These are phyloP conservation scores for Epizoanthus stellaris DNA, from an alignment of 92 coral and sea anemone genomes.

Conservation along the genomic window DNA sequence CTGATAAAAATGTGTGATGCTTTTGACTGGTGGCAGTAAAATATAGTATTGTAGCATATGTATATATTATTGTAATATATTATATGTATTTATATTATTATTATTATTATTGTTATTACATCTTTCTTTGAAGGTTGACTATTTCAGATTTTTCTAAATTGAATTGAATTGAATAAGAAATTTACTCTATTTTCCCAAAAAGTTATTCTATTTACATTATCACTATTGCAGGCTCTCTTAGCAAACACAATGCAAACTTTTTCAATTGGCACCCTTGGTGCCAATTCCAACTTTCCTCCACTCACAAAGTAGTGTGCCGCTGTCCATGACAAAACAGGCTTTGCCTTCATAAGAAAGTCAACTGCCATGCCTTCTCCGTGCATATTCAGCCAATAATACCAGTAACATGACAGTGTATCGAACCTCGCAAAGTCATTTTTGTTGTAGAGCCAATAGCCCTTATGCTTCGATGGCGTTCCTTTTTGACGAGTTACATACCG, in stretches of 20 bases:
- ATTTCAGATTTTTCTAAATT: no score
- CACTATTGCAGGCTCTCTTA: constrained; percentile 35
- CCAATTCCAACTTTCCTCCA: constrained; percentile 38
- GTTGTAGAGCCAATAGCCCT: constrained; percentile 58
- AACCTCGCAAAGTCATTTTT: constrained; percentile 60
- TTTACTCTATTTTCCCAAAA: no score
- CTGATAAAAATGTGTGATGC: no score
- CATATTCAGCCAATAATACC: constrained; percentile 52
- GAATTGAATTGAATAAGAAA: no score
- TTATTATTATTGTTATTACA: no score
- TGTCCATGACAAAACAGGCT: constrained; percentile 53
- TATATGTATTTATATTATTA: no score
- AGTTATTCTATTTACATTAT: not conserved
- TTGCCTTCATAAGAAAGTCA: constrained; percentile 52
- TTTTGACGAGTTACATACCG: constrained; percentile 41
- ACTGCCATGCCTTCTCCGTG: constrained; percentile 58
- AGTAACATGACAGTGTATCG: constrained; percentile 53
- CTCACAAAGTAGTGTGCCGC: constrained; percentile 10
- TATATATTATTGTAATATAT: no score
- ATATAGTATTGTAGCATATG: no score
- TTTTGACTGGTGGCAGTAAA: no score
- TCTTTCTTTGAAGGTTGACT: no score
- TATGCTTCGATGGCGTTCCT: constrained; percentile 57
- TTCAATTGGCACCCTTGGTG: constrained; percentile 57
- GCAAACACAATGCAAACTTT: constrained; percentile 33